Evolutionary conservation across 2,797 vertebrate species (phyloP).

Genomic region (Bucorvus abyssinicus): DNA sequence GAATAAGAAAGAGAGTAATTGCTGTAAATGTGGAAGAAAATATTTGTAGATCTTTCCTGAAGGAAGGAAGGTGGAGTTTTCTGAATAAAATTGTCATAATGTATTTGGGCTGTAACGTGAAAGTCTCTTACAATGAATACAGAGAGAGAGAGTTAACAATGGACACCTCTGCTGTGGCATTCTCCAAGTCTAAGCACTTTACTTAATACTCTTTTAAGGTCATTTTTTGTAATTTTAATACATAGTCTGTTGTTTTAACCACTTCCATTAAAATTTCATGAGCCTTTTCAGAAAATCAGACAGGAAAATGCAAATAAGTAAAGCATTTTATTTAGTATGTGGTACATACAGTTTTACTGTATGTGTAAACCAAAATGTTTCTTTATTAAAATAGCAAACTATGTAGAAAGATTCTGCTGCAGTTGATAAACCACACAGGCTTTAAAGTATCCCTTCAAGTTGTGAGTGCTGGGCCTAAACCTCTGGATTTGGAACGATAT

Average conservation of each 20-base stretch:
- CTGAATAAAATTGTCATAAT: background rate
- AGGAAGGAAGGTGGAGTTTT: background rate
- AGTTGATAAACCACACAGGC: background rate
- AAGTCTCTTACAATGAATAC: background rate
- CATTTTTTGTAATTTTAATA: slow-evolving; percentile 5
- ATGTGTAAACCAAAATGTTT: slow-evolving; percentile 38
- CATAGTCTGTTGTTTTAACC: background rate
- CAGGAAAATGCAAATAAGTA: slow-evolving; percentile 48
- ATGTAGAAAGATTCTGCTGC: background rate
- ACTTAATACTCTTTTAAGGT: slow-evolving; percentile 26
- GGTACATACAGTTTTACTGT: slow-evolving; percentile 30
- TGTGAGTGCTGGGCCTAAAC: background rate
- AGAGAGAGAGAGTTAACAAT: background rate
- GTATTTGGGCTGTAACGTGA: background rate
- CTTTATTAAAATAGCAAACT: slow-evolving; percentile 25
- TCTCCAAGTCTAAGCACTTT: background rate
- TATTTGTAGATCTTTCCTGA: background rate
- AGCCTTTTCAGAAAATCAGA: slow-evolving; percentile 48
- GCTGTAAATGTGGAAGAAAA: background rate
- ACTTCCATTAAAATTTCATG: slow-evolving; percentile 44
- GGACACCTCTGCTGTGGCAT: background rate
- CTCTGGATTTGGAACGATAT: background rate
- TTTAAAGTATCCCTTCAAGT: background rate
- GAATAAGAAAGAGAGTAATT: background rate
- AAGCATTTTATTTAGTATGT: slow-evolving; percentile 44